Evolutionary conservation across 2,888 invertebrate genomes (phyloP).

Genomic region (Eustalomyia histrio): DNA sequence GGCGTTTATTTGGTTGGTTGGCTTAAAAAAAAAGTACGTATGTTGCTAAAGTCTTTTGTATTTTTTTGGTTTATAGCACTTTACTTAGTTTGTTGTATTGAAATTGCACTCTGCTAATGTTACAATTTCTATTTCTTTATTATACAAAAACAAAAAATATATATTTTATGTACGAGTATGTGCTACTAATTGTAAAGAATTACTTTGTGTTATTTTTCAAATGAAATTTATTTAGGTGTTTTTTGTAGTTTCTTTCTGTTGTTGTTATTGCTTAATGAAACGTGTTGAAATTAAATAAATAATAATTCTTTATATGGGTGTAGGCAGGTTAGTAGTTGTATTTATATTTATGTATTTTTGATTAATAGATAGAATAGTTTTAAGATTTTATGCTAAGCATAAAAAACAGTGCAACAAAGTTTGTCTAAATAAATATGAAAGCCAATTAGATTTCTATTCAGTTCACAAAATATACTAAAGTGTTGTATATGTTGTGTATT

Average conservation of each 20-base stretch:
- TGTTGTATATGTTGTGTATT: too few species aligned
- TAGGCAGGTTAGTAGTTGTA: conserved; percentile 3
- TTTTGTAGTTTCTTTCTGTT: background rate
- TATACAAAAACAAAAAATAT: background rate
- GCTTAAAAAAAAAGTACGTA: conserved; percentile 26
- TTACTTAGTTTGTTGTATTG: background rate
- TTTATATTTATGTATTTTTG: conserved; percentile 45
- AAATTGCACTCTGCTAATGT: conserved; percentile 25
- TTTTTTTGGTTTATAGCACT: background rate
- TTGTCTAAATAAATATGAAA: too few species aligned
- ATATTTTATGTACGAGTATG: conserved; percentile 12
- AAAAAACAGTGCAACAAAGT: too few species aligned
- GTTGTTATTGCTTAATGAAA: conserved; percentile 4
- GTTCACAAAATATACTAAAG: too few species aligned
- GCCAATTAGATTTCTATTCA: too few species aligned
- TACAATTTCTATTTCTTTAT: conserved; percentile 47
- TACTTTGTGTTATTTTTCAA: conserved; percentile 38
- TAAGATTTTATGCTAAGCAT: background rate
- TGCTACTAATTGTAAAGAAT: conserved; percentile 61
- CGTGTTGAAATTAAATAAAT: background rate
- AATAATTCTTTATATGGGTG: conserved; percentile 27
- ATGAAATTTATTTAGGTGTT: conserved; percentile 37
- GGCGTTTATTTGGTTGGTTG: conserved; percentile 50
- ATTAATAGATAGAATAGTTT: conserved; percentile 17
- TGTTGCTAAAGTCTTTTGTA: conserved; percentile 52